Base-by-base conservation (phyloP, 2,797 vertebrate species). In the Myripristis murdjan region DNA sequence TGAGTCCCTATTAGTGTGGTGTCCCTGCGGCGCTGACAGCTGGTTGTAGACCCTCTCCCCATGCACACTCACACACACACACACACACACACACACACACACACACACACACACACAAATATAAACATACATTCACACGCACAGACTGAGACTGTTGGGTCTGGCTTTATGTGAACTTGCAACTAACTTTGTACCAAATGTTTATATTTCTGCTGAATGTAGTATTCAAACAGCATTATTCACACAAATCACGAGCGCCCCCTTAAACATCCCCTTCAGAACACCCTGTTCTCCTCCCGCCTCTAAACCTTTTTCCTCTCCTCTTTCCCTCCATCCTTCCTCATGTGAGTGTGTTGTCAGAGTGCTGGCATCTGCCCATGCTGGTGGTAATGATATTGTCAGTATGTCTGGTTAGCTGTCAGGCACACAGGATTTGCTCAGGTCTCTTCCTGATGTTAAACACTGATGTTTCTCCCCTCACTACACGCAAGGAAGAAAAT, bases 21-120 rank as follows among this genome's bases (percentile, higher is more conserved):
- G 91, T 92, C 92, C 91, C 89, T 88, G 87, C 70, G 89, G 92
- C 76, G 94, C 90, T 94, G 94, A 95, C 94, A 95, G 92, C 91
- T 91, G 89, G 87, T 88, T 83, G 75, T 78, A 82, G 89, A 90
- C 89, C 87, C 86, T 85, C 86, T 84, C 84, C 85, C 86, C 76
- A 64, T 15, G 23, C 78, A 78, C 81, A 46, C 86, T 83, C 53
- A 64, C 77, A 78, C 55, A 81, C 70, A 58, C 73, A 80, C 5
- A 68, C 82, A 70, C 73, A 73, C 35, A 55, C 20, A 9, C 20
- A 22, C 37, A 54, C 37, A n/a, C 35, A 28, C 49, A 12, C 49
- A 39, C 15, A 39, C 4, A 41, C 55, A 41, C 55, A 41, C 4
- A 41, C 33, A 12, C 41, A 60, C 37, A 28, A n/a, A n/a, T n/a